Conservation (phyloP, 2,797 vertebrate genomes). For the Nyctalus aviator region DNA sequence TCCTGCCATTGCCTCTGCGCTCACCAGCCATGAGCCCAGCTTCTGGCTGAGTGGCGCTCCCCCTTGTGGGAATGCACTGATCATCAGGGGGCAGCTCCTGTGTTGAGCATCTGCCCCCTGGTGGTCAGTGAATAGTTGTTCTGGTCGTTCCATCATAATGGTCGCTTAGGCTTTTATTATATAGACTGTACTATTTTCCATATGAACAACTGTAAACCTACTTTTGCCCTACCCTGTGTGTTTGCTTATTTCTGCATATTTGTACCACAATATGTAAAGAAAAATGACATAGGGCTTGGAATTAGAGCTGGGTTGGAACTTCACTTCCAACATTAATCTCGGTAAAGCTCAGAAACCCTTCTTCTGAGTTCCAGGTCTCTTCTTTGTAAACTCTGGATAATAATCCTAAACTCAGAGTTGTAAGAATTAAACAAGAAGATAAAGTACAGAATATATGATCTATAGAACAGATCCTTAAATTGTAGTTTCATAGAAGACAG, state of each 20-base stretch:
- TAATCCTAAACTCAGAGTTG: background rate
- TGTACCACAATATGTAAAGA: background rate
- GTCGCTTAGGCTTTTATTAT: no score
- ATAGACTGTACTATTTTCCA: background rate
- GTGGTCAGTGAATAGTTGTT: no score
- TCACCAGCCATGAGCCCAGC: no score
- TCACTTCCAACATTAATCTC: conserved; percentile 8
- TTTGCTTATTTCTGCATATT: conserved; percentile 44
- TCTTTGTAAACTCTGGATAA: conserved; percentile 13
- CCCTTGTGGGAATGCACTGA: no score
- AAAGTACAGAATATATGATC: background rate
- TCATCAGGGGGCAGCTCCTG: no score
- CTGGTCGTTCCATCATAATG: no score
- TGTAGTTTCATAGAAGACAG: background rate
- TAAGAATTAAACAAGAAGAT: background rate
- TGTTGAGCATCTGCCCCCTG: no score
- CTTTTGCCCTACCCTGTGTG: background rate
- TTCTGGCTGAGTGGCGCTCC: no score
- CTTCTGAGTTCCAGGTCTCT: background rate
- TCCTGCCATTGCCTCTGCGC: no score
- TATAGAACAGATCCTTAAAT: background rate
- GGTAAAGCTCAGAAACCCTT: background rate
- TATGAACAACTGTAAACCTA: background rate
- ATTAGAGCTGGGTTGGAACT: background rate
- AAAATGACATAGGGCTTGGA: conserved; percentile 13